Base-by-base conservation (phyloP, 2,888 invertebrate genomes). In the Calliphora vomitoria region DNA sequence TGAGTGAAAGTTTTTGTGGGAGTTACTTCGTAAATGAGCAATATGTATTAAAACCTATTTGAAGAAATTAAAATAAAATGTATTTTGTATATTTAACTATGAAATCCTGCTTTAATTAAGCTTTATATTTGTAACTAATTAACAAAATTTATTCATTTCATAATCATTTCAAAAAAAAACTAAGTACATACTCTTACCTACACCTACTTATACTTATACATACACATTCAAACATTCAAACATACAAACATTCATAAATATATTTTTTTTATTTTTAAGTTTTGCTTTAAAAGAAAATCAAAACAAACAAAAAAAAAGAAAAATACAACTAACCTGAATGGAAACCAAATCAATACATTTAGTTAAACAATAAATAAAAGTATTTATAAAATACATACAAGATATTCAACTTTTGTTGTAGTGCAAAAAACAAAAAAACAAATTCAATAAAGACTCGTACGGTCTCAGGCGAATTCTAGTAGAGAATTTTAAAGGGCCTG, bases 311-410 rank as follows among this genome's bases (percentile, higher is more conserved):
- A 62, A 25, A n/a, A n/a, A n/a, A n/a, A n/a, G n/a, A n/a, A n/a
- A 78, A 60, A 55, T 69, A 35, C 55, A 86, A 50, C 78, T 72
- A 80, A 83, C 75, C 50, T 95, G 95, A 95, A 95, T 96, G 96
- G 96, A 96, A 96, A 96, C 96, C 96, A 96, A 96, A 96, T 96
- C 96, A 96, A 96, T 90, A 87, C 64, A 85, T 85, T 80, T 87
- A 82, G 84, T 87, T 13, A 60, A 25, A 25, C 25, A 25, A 25
- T 25, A 25, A 25, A 25, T 25, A 25, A 25, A 25, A 25, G 25
- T 25, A 25, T 25, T 25, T 25, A 62, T 15, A 50, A 53, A 60
- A 15, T 84, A 80, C 10, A 47, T 62, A 68, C 47, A 11, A 85
- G 62, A 79, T 66, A 50, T 44, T 35, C 35, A 64, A 47, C 11